These are phyloP conservation scores for Furnarius figulus DNA, from an alignment of 2,113 vertebrate species.

Conservation along the genomic window DNA sequence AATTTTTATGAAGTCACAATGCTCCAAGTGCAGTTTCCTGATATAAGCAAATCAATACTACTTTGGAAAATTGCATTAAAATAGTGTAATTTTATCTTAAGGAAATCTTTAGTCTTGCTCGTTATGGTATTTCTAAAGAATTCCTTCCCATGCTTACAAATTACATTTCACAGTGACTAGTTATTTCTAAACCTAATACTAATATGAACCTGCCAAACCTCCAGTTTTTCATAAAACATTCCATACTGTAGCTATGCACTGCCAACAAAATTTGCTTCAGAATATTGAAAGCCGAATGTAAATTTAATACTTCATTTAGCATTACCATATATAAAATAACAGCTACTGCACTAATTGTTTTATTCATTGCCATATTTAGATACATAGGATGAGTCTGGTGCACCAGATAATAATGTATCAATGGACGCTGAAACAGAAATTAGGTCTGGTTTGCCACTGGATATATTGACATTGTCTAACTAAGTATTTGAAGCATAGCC, in stretches of 20 bases:
- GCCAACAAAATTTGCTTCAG: neutral
- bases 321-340: neutral
- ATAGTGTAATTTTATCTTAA: neutral
- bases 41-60: neutral
- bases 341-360: neutral
- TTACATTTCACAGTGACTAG: neutral
- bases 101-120: neutral
- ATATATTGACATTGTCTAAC: neutral
- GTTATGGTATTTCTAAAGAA: neutral
- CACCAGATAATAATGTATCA: neutral
- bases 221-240: neutral
- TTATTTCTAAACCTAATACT: neutral
- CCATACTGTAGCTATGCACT: neutral
- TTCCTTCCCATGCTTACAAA: neutral
- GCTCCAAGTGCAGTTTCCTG: neutral
- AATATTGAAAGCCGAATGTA: neutral
- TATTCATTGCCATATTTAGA: neutral
- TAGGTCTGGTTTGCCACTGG: neutral
- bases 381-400: neutral
- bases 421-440: neutral
- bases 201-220: neutral
- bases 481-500: neutral
- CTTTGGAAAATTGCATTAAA: neutral
- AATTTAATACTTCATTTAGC: neutral
- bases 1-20: neutral